Evolutionary conservation across 2,797 vertebrate species (phyloP).

Genomic region (Brotogeris chrysoptera): DNA sequence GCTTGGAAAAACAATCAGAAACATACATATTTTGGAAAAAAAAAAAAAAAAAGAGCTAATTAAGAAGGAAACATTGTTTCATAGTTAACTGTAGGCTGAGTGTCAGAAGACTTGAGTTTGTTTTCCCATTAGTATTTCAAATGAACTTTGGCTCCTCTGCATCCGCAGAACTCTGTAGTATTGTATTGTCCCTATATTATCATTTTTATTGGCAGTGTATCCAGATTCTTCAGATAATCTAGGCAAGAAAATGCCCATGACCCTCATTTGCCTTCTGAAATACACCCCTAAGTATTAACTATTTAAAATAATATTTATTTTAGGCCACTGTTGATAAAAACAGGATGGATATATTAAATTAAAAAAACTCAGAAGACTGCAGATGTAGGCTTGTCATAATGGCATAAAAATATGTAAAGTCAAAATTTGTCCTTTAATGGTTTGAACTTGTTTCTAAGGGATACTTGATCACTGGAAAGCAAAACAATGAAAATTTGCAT

Average conservation of each 20-base stretch:
- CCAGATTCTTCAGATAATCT: conserved; percentile 64
- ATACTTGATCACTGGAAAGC: neutral
- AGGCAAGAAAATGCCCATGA: conserved; percentile 65
- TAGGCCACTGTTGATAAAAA: neutral
- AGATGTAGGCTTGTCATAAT: neutral
- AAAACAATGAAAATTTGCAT: neutral
- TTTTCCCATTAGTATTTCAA: conserved; percentile 74
- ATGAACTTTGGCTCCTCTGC: conserved; percentile 63
- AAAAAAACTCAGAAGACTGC: neutral
- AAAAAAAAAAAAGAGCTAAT: neutral
- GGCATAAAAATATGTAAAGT: neutral
- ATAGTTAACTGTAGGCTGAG: conserved; percentile 49
- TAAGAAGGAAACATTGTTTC: conserved; percentile 66
- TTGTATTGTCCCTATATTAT: conserved; percentile 74
- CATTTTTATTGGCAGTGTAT: conserved; percentile 72
- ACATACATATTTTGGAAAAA: neutral
- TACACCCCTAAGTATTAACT: neutral
- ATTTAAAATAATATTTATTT: neutral
- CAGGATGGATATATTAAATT: neutral
- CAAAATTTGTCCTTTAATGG: neutral
- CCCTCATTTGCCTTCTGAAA: conserved; percentile 56
- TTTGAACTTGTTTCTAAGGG: neutral
- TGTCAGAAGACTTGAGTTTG: conserved; percentile 52
- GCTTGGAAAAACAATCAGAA: conserved; percentile 22
- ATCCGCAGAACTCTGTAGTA: conserved; percentile 60